Evolutionary conservation across 2,113 vertebrate species (phyloP).

Genomic region (Sylvietta virens): DNA sequence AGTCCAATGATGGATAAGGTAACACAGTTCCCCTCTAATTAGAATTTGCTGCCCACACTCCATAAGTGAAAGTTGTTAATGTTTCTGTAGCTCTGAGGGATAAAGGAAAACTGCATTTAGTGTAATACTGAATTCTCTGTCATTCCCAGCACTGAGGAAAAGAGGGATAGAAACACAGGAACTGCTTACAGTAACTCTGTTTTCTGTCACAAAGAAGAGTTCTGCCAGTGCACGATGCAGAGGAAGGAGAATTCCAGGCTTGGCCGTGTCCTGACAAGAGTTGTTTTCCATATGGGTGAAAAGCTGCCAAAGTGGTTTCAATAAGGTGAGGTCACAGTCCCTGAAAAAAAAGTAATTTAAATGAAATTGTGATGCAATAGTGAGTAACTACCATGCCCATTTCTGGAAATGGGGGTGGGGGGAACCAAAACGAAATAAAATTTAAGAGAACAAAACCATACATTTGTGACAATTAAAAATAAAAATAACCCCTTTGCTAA

Average conservation of each 20-base stretch:
- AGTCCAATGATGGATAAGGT: not conserved
- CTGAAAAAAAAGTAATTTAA: constrained; percentile 56
- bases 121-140: not conserved
- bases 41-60: not conserved
- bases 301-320: constrained; percentile 93
- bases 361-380: not conserved
- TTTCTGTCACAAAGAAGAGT: constrained; percentile 92
- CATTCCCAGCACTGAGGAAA: not conserved
- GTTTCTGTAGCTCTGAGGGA: not conserved
- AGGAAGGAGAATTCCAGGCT: constrained; percentile 86
- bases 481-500: not conserved
- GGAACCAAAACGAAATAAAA: not conserved
- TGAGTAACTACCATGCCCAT: not conserved
- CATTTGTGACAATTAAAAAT: not conserved
- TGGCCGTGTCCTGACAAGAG: constrained; percentile 79
- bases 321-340: constrained; percentile 86
- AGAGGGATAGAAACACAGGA: not conserved
- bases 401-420: not conserved
- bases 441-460: not conserved
- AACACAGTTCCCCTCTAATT: not conserved
- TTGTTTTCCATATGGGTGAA: constrained; percentile 89
- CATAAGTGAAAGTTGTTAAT: not conserved
- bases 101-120: not conserved
- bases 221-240: constrained; percentile 94
- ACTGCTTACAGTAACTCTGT: constrained; percentile 83